Base-by-base conservation (phyloP, 2,797 vertebrate genomes). In the Hoplostethus mediterraneus region DNA sequence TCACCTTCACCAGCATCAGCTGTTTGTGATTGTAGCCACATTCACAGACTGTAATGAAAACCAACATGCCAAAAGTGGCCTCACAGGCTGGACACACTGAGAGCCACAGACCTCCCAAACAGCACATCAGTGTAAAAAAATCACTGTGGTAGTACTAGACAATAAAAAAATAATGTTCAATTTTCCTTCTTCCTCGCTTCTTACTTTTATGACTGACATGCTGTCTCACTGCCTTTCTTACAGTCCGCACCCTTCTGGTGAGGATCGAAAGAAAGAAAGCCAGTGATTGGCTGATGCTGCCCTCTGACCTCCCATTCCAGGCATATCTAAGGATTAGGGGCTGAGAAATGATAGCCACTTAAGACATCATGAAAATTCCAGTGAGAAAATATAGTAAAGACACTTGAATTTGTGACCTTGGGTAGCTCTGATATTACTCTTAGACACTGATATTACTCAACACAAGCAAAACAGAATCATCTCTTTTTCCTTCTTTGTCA, bases 1-100 rank as follows among this genome's bases (percentile, higher is more conserved):
- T 77, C 80, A 79, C 75, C 86, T 90, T 85, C 75, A 67, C 75
- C 77, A 11, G 75, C 81, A 72, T 86, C 93, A 95, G 92, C 91
- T 93, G 93, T 91, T 79, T 79, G 42, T 12, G 21, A 83, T 82
- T 75, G 81, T 73, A 76, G 81, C 79, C 75, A 75, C 91, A 92
- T 93, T 93, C 89, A 88, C 78, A 90, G 89, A 92, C 89, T 71
- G 82, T 45, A 87, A 85, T 74, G 71, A 88, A 89, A 89, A 78
- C 71, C 82, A 12, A 14, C 68, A 60, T 59, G 25, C 71, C 64
- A 70, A 75, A 83, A 63, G 63, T 14, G 28, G 30, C 14, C 40
- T 31, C 51, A 8, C 54, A 56, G 14, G 14, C 12, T 36, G 53
- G 5, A 33, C 33, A 42, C 0, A 7, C 21, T 8, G n/a, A 45